Evolutionary conservation across 2,888 invertebrate species (phyloP), one percentile per base, ranked within the genome.

Genomic region (Quadriops clusia): DNA sequence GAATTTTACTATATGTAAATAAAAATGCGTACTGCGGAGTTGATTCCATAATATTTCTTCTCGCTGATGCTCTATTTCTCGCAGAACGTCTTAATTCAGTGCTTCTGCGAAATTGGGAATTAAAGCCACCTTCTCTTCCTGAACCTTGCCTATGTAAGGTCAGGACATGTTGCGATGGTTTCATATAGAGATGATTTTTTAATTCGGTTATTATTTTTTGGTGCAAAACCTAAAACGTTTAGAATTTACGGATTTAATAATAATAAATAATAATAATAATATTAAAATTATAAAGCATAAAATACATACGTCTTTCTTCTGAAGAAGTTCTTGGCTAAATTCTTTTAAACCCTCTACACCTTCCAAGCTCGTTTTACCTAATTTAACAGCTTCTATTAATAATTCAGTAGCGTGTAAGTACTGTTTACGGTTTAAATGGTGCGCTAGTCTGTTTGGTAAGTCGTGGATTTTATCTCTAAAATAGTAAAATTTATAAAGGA

Each of bases 321-420:
- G 53, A 43, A 83, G 74, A 26, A 93, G 59, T 45, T 90, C 87
- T 23, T 65, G 65, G 33, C 80, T 72, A 3, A 91, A 70, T 51
- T 90, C 82, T 38, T 78, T 70, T 14, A 94, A 64, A 3, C 86
- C 93, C 49, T 86, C 85, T 1, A 93, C 85, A 33, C 78, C 80
- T 31, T 78, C 74, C 15, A 93, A 63, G 17, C 75, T 75, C 6
- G 78, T 80, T 50, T 78, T 75, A 17, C 80, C 70, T 33, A 74
- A 64, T 9, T 71, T 61, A 2, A 75, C 61, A 4, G 84, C 83
- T 42, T 75, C 75, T 13, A 79, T 77, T 11, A 89, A 63, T 23
- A 84, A 69, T 50, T 80, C 73, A n/a, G 90, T 86, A 14, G 87
- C 89, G 51, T 80, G 82, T 35, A 90, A 64, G 58, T 86, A 90